Percentiles rank a stretch among this genome's conserved stretches.
phyloP scores from a whole-genome alignment of 1,140 invertebrate genomes.

The Dryas iulia region DNA sequence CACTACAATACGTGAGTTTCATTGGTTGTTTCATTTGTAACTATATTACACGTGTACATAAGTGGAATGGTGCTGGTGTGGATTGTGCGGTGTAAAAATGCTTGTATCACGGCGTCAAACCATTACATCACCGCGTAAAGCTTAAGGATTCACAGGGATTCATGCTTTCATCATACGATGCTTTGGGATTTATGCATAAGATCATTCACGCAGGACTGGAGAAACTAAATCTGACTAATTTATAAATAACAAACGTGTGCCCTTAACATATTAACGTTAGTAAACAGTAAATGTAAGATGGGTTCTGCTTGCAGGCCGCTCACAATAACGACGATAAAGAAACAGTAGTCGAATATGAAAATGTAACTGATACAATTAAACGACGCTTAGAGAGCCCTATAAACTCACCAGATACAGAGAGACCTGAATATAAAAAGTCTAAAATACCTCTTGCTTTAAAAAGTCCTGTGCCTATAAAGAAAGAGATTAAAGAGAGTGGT shows the following conservation, averaged over 20 bases:
- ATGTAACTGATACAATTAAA: constrained; percentile 76
- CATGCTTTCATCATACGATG: constrained; percentile 55
- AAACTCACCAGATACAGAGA: constrained; percentile 59
- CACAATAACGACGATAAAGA: constrained; percentile 31
- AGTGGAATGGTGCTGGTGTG: constrained; percentile 51
- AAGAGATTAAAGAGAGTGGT: constrained; percentile 60
- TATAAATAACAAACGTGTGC: constrained; percentile 49
- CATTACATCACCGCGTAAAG: constrained; percentile 44
- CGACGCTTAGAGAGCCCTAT: constrained; percentile 68
- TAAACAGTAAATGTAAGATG: constrained; percentile 37
- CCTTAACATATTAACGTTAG: constrained; percentile 38
- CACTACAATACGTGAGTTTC: constrained; percentile 22
- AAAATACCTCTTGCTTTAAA: constrained; percentile 70
- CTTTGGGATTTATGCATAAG: constrained; percentile 47
- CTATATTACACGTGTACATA: constrained; percentile 46
- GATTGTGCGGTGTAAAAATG: constrained; percentile 31
- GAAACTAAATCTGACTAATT: constrained; percentile 46
- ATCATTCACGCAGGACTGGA: constrained; percentile 33
- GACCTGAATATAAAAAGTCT: constrained; percentile 61
- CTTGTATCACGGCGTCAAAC: constrained; percentile 47
- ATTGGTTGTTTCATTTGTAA: constrained; percentile 39
- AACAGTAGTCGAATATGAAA: constrained; percentile 61
- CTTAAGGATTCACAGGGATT: constrained; percentile 47
- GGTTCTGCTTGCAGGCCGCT: constrained; percentile 61
- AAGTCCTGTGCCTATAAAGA: constrained; percentile 68